Percentiles rank a stretch among this genome's conserved stretches.
phyloP scores from a whole-genome alignment of 2,888 invertebrate species.

The Nomada fucata region DNA sequence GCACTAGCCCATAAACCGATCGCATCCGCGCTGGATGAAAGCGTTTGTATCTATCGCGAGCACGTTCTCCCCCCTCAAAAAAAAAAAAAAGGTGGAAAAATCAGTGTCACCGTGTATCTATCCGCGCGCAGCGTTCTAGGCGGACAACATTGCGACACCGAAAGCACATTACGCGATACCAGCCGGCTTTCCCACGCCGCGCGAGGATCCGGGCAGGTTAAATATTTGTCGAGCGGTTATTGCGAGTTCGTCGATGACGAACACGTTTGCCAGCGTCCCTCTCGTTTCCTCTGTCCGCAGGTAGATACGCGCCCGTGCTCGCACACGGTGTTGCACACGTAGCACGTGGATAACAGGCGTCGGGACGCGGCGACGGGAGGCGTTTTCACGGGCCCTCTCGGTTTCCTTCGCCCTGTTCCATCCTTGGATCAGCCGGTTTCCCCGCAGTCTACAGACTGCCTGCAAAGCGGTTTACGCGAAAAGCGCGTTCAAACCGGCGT shows the following conservation, averaged over 20 bases:
- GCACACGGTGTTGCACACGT: background rate
- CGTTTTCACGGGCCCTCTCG: constrained; percentile 26
- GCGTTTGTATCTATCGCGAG: background rate
- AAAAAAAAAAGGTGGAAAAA: constrained; percentile 5
- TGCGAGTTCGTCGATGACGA: constrained; percentile 61
- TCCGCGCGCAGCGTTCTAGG: constrained; percentile 22
- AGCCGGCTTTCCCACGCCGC: constrained; percentile 62
- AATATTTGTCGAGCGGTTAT: constrained; percentile 71
- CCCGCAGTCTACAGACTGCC: constrained; percentile 47
- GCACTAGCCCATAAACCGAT: background rate
- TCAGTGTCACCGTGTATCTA: constrained; percentile 19
- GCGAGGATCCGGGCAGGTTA: constrained; percentile 55
- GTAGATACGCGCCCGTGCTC: constrained; percentile 3
- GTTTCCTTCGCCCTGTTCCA: constrained; percentile 34
- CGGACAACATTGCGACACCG: constrained; percentile 51
- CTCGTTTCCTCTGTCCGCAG: background rate
- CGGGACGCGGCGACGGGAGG: background rate
- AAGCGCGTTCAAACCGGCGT: constrained; percentile 59
- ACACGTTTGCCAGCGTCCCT: constrained; percentile 8
- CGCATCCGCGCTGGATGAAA: background rate
- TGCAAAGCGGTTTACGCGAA: constrained; percentile 67
- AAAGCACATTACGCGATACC: constrained; percentile 53
- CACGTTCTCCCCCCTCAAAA: background rate
- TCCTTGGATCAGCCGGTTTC: constrained; percentile 48
- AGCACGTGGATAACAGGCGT: constrained; percentile 12